Conservation (phyloP, 37 sponge, comb jelly and placozoan species). For the Cladorhizidae sp. region DNA sequence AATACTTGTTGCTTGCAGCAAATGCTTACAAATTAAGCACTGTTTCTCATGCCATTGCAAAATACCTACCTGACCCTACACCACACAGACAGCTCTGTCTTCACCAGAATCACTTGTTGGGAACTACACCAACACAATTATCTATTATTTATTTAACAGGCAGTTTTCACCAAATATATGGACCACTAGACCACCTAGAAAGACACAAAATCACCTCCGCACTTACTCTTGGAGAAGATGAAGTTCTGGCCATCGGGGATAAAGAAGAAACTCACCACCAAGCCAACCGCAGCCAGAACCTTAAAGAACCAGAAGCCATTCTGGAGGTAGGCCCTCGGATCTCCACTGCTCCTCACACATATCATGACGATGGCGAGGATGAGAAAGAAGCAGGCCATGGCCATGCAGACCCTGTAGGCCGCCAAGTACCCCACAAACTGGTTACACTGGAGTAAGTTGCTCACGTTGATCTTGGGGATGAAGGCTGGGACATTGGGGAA, state of each 20-base stretch:
- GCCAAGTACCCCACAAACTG: constrained; percentile 78
- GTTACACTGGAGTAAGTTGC: constrained; percentile 6
- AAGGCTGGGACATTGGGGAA: too few species aligned
- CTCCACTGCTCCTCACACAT: constrained; percentile 88
- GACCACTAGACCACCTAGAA: too few species aligned
- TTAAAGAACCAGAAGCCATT: constrained; percentile 99
- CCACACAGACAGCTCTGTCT: too few species aligned
- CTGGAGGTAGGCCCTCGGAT: constrained; percentile 93
- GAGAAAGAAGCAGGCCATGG: constrained; percentile 90
- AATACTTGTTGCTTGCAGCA: too few species aligned
- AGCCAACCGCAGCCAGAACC: constrained; percentile 74
- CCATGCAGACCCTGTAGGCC: constrained; percentile 92
- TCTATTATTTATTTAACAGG: too few species aligned
- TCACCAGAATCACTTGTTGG: too few species aligned
- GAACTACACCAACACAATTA: too few species aligned
- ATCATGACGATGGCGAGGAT: constrained; percentile 88
- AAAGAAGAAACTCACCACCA: constrained; percentile 87
- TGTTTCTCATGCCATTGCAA: too few species aligned
- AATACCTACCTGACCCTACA: too few species aligned
- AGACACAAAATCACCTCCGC: too few species aligned
- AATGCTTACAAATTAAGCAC: too few species aligned
- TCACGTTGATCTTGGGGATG: neutral
- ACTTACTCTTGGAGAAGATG: constrained; percentile 62
- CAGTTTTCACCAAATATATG: too few species aligned
- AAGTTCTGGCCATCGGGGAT: constrained; percentile 74